Conservation (phyloP, 2,888 invertebrate genomes). For the Euzetes globulus region DNA sequence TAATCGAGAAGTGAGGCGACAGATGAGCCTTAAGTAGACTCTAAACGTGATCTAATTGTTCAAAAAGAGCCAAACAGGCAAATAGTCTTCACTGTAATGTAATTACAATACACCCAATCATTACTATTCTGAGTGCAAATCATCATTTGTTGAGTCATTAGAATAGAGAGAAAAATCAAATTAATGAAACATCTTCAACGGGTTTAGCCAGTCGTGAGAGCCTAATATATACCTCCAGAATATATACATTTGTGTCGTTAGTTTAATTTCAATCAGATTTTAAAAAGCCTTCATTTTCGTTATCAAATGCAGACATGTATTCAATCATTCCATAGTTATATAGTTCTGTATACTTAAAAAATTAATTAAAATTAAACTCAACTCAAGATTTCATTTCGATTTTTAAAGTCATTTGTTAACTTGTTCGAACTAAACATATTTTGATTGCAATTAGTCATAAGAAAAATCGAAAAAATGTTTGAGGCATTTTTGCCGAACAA, state of each 20-base stretch:
- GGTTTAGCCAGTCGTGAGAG: not conserved
- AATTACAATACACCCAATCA: slow-evolving; percentile 7
- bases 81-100: too few relatives aligned
- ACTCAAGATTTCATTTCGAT: too few relatives aligned
- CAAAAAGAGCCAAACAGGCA: not conserved
- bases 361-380: too few relatives aligned
- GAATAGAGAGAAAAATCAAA: not conserved
- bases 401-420: too few relatives aligned
- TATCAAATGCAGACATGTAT: too few relatives aligned
- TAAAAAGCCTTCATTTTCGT: too few relatives aligned
- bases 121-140: not conserved
- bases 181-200: not conserved
- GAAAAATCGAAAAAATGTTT: too few relatives aligned
- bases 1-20: not conserved
- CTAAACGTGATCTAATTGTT: not conserved
- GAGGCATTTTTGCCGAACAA: too few relatives aligned
- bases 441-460: too few relatives aligned
- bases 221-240: not conserved
- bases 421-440: too few relatives aligned
- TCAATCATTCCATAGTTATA: too few relatives aligned
- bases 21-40: slow-evolving; percentile 2
- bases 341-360: too few relatives aligned
- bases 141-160: not conserved
- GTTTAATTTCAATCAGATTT: not conserved
- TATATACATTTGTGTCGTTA: not conserved